Base-by-base conservation (phyloP, 2,113 vertebrate genomes). In the Plecotus auritus region DNA sequence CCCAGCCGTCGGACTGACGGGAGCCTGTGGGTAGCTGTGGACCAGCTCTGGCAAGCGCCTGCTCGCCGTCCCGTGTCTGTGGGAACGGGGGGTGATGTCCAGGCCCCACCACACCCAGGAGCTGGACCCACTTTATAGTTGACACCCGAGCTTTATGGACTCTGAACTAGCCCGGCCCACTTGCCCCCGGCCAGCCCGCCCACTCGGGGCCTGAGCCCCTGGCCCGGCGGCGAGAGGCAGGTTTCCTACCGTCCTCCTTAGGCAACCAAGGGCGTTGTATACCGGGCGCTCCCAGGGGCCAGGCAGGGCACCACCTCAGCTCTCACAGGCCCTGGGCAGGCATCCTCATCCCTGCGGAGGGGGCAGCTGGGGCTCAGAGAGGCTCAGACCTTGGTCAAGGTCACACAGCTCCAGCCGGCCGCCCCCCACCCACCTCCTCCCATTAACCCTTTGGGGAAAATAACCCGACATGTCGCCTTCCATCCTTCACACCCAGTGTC, bases 291-390 rank as follows among this genome's bases (percentile, higher is more conserved):
- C 28, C 45, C 87, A 3, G 2, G 16, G n/a, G 26, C 22, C 14
- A 13, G n/a, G 37, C 1, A 1, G 30, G 5, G 37, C 77, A 37
- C 30, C 5, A 9, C 7, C 40, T 13, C 30, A 0, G 3, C 18
- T 30, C 59, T 72, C 51, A 0, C 6, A 26, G 14, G 28, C 77
- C 30, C 88, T 69, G 10, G 17, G 17, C 40, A 28, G 45, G 10
- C 13, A 0, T 10, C 5, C 9, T 10, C 10, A 12, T 10, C 18
- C 49, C 22, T 35, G 66, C n/a, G 16, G 12, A 23, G 66, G 30
- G 47, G 20, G 30, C 28, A 0, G 0, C 2, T n/a, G 77, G 35
- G 37, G 77, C 64, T 42, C 47, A 45, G 76, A 37, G 59, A 37
- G 23, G 26, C 86, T 28, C 12, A 51, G n/a, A 14, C 2, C 23